These are phyloP conservation scores for Phrynocephalus forsythii DNA, from an alignment of 2,797 vertebrate genomes.

Conservation along the genomic window DNA sequence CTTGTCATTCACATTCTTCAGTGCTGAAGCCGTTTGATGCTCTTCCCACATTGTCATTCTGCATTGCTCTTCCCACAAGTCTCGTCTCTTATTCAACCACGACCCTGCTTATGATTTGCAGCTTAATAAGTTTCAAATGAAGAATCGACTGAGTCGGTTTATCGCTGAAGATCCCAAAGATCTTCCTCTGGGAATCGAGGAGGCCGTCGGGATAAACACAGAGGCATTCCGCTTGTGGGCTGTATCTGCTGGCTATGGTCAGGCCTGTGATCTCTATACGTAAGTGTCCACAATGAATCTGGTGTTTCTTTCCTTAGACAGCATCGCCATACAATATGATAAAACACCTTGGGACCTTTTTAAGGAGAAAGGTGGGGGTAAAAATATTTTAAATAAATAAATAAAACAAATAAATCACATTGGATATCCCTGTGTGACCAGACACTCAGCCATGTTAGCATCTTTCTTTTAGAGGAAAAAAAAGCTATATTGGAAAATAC, in stretches of 20 bases:
- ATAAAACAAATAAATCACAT: too few species aligned
- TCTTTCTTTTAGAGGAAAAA: too few species aligned
- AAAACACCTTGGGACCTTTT: too few species aligned
- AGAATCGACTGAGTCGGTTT: slow-evolving; percentile 85
- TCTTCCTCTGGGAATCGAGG: slow-evolving; percentile 83
- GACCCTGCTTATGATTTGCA: slow-evolving; percentile 61
- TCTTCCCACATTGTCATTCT: not conserved
- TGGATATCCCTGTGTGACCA: too few species aligned
- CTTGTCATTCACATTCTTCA: not conserved
- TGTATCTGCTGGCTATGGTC: slow-evolving; percentile 89
- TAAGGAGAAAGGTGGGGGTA: too few species aligned
- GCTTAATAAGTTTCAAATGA: slow-evolving; percentile 86
- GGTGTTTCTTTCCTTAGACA: not conserved
- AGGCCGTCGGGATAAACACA: slow-evolving; percentile 83
- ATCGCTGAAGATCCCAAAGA: slow-evolving; percentile 86
- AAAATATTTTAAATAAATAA: too few species aligned
- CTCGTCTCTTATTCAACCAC: not conserved
- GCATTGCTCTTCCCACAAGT: not conserved
- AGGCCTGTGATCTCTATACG: slow-evolving; percentile 90
- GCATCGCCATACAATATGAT: not conserved
- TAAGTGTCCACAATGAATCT: slow-evolving; percentile 54
- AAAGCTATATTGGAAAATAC: not conserved
- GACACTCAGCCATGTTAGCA: too few species aligned
- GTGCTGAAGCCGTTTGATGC: not conserved
- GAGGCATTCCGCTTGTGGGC: slow-evolving; percentile 93